These are phyloP conservation scores for Malthinus flaveolus DNA, from an alignment of 2,888 invertebrate species.

Conservation along the genomic window DNA sequence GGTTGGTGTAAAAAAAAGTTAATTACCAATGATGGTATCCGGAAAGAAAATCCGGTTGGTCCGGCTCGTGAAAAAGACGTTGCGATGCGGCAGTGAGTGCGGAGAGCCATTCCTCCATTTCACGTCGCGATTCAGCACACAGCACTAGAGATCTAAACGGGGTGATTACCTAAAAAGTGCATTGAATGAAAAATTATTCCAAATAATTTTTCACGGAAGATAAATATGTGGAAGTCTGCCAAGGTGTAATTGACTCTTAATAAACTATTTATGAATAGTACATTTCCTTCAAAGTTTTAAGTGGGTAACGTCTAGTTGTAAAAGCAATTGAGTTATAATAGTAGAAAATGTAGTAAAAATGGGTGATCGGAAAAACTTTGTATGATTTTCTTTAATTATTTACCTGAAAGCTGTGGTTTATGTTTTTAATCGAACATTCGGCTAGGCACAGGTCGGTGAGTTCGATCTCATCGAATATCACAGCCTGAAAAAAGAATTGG, in stretches of 20 bases:
- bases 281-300: not conserved
- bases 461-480: conserved; percentile 87
- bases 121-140: conserved; percentile 77
- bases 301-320: not conserved
- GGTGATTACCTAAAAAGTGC: conserved; percentile 66
- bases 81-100: conserved; percentile 76
- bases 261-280: not conserved
- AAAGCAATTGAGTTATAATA: not conserved
- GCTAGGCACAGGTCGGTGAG: conserved; percentile 83
- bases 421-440: conserved; percentile 85
- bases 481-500: conserved; percentile 69
- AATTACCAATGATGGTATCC: conserved; percentile 72
- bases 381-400: conserved; percentile 29
- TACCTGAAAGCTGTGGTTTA: conserved; percentile 87
- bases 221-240: no score
- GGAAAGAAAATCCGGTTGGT: conserved; percentile 68
- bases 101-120: conserved; percentile 92
- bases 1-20: not conserved
- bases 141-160: conserved; percentile 77
- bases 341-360: not conserved
- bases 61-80: conserved; percentile 58
- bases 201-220: no score
- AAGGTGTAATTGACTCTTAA: not conserved
- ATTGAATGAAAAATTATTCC: not conserved
- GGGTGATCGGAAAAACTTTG: not conserved